These are phyloP conservation scores for Clanis bilineata DNA, from an alignment of 2,888 invertebrate genomes.

Conservation along the genomic window DNA sequence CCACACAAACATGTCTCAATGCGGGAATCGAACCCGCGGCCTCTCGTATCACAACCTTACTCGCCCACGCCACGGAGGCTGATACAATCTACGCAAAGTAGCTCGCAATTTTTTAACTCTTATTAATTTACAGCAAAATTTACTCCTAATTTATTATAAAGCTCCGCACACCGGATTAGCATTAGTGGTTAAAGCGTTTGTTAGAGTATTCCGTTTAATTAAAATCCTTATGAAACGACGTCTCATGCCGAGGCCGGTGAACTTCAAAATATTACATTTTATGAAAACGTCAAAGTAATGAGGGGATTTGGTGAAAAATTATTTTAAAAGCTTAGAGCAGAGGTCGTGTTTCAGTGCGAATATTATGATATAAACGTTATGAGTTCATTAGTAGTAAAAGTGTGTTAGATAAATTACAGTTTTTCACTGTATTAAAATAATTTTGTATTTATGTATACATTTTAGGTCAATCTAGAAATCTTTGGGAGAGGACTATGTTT, in stretches of 20 bases:
- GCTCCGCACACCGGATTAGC: not conserved
- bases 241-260: not conserved
- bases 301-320: slow-evolving; percentile 4
- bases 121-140: not conserved
- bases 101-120: not conserved
- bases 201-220: not conserved
- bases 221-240: not conserved
- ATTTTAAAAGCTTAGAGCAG: not conserved
- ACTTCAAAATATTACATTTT: slow-evolving; percentile 1
- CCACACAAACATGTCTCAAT: no score
- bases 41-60: no score
- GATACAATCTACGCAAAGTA: not conserved
- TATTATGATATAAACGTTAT: not conserved
- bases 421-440: not conserved
- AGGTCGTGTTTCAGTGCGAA: not conserved
- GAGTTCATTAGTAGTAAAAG: slow-evolving; percentile 1
- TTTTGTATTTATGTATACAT: not conserved
- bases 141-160: not conserved
- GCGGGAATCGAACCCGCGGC: no score
- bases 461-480: no score
- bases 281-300: slow-evolving; percentile 9
- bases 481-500: no score
- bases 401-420: not conserved
- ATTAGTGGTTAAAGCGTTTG: slow-evolving; percentile 3
- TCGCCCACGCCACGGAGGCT: no score